A percentile compares a stretch with the other conserved stretches of the same genome.
Conservation (phyloP, 2,888 invertebrate genomes). For the Perizoma flavofasciatum region DNA sequence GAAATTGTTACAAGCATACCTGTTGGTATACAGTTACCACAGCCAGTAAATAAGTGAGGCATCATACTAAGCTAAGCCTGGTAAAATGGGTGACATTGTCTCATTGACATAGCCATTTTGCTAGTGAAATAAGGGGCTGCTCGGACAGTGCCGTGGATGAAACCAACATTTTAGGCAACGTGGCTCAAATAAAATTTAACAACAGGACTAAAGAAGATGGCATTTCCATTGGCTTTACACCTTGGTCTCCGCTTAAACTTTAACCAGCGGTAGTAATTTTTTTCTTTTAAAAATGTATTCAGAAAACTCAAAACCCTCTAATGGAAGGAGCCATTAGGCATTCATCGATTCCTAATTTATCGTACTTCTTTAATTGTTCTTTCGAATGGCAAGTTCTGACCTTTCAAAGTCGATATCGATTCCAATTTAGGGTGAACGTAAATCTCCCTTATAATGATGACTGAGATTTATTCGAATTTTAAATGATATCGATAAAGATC, state of each 20-base stretch:
- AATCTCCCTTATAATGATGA: conserved; percentile 55
- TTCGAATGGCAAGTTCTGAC: conserved; percentile 61
- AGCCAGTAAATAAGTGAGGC: no score
- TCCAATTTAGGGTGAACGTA: conserved; percentile 61
- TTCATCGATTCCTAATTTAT: conserved; percentile 81
- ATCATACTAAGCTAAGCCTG: no score
- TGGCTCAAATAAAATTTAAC: no score
- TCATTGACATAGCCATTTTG: no score
- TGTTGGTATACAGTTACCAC: no score
- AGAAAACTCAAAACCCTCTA: conserved; percentile 74
- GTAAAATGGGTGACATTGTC: no score
- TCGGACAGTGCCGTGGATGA: no score
- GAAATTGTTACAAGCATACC: no score
- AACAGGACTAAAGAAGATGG: not conserved
- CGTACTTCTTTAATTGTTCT: conserved; percentile 75
- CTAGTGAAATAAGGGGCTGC: no score
- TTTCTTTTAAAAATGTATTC: conserved; percentile 64
- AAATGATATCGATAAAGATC: conserved; percentile 33
- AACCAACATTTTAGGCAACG: no score
- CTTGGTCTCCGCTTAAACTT: conserved; percentile 59
- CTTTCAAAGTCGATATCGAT: conserved; percentile 59
- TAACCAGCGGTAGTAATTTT: conserved; percentile 66
- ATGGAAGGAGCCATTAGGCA: conserved; percentile 78
- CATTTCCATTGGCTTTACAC: conserved; percentile 45
- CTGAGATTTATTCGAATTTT: conserved; percentile 44